Evolutionary conservation across 2,797 vertebrate species (phyloP).

Genomic region (Glossophaga mutica): DNA sequence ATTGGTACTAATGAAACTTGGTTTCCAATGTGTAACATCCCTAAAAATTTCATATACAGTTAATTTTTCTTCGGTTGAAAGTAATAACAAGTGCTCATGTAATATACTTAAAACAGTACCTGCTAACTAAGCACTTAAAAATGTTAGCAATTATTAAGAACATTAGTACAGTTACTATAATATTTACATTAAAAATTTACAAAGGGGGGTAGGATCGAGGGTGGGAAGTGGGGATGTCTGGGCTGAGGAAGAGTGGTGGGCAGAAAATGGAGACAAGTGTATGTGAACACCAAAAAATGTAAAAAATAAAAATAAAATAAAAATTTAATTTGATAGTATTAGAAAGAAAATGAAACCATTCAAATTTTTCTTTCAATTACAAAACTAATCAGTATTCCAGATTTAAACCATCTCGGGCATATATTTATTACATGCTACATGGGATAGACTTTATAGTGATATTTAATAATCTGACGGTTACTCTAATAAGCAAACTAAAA

Average conservation of each 20-base stretch:
- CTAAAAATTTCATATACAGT: neutral
- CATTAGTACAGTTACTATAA: neutral
- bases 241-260: too few species aligned
- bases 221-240: too few species aligned
- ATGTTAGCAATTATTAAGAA: neutral
- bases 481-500: slow-evolving; percentile 16
- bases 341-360: neutral
- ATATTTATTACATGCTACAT: neutral
- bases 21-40: neutral
- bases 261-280: too few species aligned
- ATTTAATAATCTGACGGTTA: slow-evolving; percentile 6
- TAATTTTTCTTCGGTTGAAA: neutral
- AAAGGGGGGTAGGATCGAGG: too few species aligned
- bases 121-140: neutral
- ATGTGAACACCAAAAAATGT: too few species aligned
- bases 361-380: slow-evolving; percentile 20
- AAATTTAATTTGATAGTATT: neutral
- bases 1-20: neutral
- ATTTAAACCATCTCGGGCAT: neutral
- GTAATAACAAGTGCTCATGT: neutral
- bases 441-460: neutral
- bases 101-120: neutral
- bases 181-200: slow-evolving; percentile 6
- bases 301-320: neutral
- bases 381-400: neutral